phyloP scores from a whole-genome alignment of 2,888 invertebrate genomes.

The Corbicula japonica region DNA sequence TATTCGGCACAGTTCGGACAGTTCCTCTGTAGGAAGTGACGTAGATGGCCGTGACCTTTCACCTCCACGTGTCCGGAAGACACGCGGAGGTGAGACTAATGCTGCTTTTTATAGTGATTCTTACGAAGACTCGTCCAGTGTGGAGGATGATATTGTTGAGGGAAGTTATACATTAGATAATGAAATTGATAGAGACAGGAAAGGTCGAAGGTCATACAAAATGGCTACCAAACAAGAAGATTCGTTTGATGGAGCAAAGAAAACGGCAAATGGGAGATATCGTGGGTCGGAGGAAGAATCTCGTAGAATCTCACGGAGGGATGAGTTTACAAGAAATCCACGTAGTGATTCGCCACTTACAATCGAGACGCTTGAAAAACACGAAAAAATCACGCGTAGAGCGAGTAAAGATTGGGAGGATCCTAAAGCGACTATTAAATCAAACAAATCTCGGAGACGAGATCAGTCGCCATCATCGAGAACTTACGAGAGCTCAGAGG shows the following conservation, averaged over 20 bases:
- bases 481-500: slow-evolving; percentile 52
- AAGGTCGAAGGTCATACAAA: slow-evolving; percentile 53
- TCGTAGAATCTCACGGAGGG: slow-evolving; percentile 53
- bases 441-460: slow-evolving; percentile 29
- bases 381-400: slow-evolving; percentile 54
- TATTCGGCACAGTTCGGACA: slow-evolving; percentile 54
- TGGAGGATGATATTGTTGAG: slow-evolving; percentile 52
- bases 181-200: slow-evolving; percentile 41
- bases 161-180: slow-evolving; percentile 49
- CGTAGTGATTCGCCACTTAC: slow-evolving; percentile 67
- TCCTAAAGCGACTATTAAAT: slow-evolving; percentile 22
- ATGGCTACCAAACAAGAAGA: slow-evolving; percentile 32
- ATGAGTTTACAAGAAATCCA: slow-evolving; percentile 60
- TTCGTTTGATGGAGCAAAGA: slow-evolving; percentile 17
- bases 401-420: slow-evolving; percentile 44
- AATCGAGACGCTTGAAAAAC: slow-evolving; percentile 58
- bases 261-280: slow-evolving; percentile 30
- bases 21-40: slow-evolving; percentile 55
- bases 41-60: slow-evolving; percentile 61
- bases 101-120: slow-evolving; percentile 63
- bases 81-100: slow-evolving; percentile 57
- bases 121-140: slow-evolving; percentile 63
- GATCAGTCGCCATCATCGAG: slow-evolving; percentile 53
- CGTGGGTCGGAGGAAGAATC: slow-evolving; percentile 32
- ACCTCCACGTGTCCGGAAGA: slow-evolving; percentile 60